A percentile compares a stretch with the other conserved stretches of the same genome.
Evolutionary conservation across 2,113 vertebrate species (phyloP).

Genomic region (Numenius arquata): DNA sequence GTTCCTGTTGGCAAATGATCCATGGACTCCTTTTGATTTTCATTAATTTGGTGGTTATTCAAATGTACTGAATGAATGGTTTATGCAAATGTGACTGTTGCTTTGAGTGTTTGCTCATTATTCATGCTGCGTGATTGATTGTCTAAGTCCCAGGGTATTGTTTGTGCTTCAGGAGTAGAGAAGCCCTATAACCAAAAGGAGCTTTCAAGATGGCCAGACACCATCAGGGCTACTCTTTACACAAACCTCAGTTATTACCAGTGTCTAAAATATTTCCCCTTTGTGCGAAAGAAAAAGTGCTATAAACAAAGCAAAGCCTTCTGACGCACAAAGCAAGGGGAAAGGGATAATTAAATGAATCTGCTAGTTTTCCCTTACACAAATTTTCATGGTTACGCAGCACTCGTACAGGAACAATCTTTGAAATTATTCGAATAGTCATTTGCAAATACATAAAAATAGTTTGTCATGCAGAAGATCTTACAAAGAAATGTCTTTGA

Average conservation of each 20-base stretch:
- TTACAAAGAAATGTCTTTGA: not conserved
- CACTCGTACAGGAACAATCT: not conserved
- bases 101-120: constrained; percentile 39
- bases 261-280: not conserved
- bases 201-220: not conserved
- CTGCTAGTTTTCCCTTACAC: not conserved
- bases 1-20: constrained; percentile 34
- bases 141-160: not conserved
- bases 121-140: constrained; percentile 43
- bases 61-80: constrained; percentile 18
- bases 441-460: not conserved
- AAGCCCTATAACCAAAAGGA: not conserved
- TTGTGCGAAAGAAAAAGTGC: not conserved
- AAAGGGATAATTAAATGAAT: not conserved
- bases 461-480: not conserved
- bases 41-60: constrained; percentile 46
- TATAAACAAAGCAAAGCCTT: not conserved
- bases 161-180: not conserved
- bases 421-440: not conserved
- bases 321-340: not conserved
- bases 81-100: constrained; percentile 55
- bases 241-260: not conserved
- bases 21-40: constrained; percentile 31
- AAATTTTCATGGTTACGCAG: not conserved
- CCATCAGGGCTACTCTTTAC: not conserved